Percentiles rank a stretch among this genome's conserved stretches.
These are phyloP conservation scores for Acanthis flammea DNA, from an alignment of 2,797 vertebrate species.

Conservation along the genomic window DNA sequence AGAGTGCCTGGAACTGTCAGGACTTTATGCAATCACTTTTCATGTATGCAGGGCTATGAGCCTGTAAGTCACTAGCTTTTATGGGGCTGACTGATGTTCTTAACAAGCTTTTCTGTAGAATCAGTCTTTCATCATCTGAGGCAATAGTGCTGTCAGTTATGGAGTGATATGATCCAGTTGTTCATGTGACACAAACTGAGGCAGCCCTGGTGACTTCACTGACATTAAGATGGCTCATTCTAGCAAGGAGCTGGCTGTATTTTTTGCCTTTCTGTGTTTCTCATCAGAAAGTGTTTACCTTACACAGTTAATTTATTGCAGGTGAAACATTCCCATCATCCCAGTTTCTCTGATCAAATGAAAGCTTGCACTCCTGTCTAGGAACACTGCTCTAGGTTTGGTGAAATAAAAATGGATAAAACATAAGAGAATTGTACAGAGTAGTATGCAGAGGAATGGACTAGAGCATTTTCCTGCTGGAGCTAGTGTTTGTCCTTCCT, in stretches of 20 bases:
- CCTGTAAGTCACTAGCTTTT: background rate
- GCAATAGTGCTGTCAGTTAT: background rate
- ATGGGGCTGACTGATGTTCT: background rate
- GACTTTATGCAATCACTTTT: background rate
- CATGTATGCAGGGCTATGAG: background rate
- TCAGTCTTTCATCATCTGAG: background rate
- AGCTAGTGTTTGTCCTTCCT: constrained; percentile 25
- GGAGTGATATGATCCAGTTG: background rate
- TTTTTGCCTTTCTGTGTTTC: background rate
- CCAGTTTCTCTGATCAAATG: background rate
- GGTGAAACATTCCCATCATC: background rate
- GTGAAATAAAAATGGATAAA: background rate
- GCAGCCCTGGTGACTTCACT: background rate
- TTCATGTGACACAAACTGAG: background rate
- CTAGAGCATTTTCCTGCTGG: background rate
- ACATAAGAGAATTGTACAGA: background rate
- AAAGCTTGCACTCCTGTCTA: background rate
- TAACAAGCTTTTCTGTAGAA: background rate
- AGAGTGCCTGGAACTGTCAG: background rate
- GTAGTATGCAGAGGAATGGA: background rate
- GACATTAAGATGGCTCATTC: background rate
- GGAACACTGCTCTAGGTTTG: background rate
- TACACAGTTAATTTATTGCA: background rate
- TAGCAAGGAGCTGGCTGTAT: background rate
- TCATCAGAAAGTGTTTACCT: background rate